phyloP scores from a whole-genome alignment of 2,113 vertebrate species.

The Indicator indicator region DNA sequence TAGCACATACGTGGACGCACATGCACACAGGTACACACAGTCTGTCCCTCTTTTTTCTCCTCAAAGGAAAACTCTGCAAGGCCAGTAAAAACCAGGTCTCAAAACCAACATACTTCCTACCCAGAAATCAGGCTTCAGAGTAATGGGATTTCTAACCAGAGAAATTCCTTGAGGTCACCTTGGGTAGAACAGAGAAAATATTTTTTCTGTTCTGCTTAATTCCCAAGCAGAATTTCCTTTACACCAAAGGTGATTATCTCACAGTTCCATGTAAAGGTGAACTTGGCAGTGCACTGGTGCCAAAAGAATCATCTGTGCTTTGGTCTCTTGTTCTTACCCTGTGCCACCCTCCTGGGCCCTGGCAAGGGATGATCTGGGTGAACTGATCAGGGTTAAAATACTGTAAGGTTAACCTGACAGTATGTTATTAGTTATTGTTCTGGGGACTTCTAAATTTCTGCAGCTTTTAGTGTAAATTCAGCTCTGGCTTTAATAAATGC shows the following conservation, averaged over 20 bases:
- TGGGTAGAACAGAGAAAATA: not conserved
- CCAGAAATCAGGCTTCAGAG: not conserved
- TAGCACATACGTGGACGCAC: fast-evolving
- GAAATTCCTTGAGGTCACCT: not conserved
- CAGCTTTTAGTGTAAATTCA: not conserved
- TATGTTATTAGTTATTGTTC: not conserved
- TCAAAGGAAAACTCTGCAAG: not conserved
- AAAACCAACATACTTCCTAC: not conserved
- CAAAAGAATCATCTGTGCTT: not conserved
- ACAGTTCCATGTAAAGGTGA: not conserved
- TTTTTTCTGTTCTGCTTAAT: not conserved
- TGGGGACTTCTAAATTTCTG: not conserved
- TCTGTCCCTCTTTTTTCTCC: not conserved
- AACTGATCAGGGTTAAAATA: not conserved
- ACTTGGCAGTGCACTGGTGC: not conserved
- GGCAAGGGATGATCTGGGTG: not conserved
- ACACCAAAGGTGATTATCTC: not conserved
- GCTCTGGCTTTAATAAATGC: not conserved
- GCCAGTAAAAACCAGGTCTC: not conserved
- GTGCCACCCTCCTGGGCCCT: not conserved
- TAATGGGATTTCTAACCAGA: not conserved
- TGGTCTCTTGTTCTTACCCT: fast-evolving
- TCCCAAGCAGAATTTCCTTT: not conserved
- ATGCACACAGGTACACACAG: too few relatives aligned
- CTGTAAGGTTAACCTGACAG: not conserved